These are phyloP conservation scores for Drosophila pruinosa DNA, from an alignment of 1,140 invertebrate genomes.

Conservation along the genomic window DNA sequence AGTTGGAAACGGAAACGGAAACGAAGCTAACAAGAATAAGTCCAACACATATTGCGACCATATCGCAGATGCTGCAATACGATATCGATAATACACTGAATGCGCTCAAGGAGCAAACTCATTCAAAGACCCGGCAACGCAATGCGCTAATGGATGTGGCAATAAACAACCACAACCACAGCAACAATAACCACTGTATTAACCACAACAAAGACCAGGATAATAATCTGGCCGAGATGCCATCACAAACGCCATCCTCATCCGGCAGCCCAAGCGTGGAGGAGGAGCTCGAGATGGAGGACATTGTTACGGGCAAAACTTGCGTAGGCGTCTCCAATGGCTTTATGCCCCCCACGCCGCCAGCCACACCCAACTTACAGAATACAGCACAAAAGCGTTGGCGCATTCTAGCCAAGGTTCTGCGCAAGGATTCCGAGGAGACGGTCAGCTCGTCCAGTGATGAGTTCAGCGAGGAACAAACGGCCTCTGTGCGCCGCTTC, in stretches of 20 bases:
- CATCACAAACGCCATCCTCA: neutral
- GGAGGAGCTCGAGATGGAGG: slow-evolving; percentile 44
- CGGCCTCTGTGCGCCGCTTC: slow-evolving; percentile 77
- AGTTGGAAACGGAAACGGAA: slow-evolving; percentile 8
- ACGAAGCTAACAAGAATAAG: neutral
- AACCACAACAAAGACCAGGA: slow-evolving; percentile 41
- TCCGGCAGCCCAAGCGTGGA: slow-evolving; percentile 14
- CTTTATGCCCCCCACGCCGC: slow-evolving; percentile 76
- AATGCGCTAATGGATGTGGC: slow-evolving; percentile 44
- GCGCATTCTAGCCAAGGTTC: slow-evolving; percentile 87
- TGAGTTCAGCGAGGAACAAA: slow-evolving; percentile 70
- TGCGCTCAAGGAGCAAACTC: slow-evolving; percentile 72
- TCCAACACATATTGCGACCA: slow-evolving; percentile 54
- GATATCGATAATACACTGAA: slow-evolving; percentile 82
- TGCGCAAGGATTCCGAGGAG: slow-evolving; percentile 84
- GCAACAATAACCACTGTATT: slow-evolving; percentile 2
- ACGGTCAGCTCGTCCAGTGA: slow-evolving; percentile 70
- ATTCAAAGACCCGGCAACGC: slow-evolving; percentile 6
- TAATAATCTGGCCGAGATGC: slow-evolving; percentile 35
- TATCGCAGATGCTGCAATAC: slow-evolving; percentile 79
- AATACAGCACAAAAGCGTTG: slow-evolving; percentile 86
- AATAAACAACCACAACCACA: neutral
- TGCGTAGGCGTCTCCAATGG: neutral
- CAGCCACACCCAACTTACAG: slow-evolving; percentile 66
- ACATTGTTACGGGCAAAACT: slow-evolving; percentile 36